Evolutionary conservation across 2,888 invertebrate species (phyloP), one percentile per base, ranked within the genome.

Genomic region (Cephonodes hylas): DNA sequence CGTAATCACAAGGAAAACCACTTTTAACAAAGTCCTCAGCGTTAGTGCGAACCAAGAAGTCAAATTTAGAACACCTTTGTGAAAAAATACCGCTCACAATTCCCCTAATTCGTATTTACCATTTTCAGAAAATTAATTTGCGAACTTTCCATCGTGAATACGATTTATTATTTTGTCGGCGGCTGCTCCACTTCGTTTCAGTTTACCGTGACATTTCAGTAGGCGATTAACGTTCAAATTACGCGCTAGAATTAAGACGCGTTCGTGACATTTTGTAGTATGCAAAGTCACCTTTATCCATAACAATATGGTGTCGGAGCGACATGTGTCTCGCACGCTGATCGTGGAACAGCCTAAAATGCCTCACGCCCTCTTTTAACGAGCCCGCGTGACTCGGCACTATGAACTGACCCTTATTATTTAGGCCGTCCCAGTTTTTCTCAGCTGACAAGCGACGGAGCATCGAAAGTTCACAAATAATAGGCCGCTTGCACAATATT

Each of bases 361-460:
- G 53, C 53, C 34, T 8, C 22, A 69, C 72, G 63, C 67, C 72
- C 66, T 68, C 71, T 45, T 63, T 64, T 58, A 65, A 61, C 60
- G 61, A 64, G 62, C 65, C 73, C 65, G 58, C 69, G 68, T 76
- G 75, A 75, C 71, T 75, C 73, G 67, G 68, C 73, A 69, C 66
- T 70, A 71, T 68, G 63, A 69, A 70, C 69, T 75, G 76, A 73
- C 78, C 78, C 71, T 67, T 66, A 71, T 71, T 64, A 75, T 74
- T 68, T 64, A 74, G 74, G 72, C 66, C 71, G 69, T 64, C 74
- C 78, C 66, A 76, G 66, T 79, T 80, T 76, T 65, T 64, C 15
- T 31, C 53, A 62, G 23, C 63, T 38, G 56, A 34, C 44, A 63
- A 27, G 31, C 13, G 31, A 31, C 25, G 31, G 25, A 44, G 31